Evolutionary conservation across 2,888 invertebrate species (phyloP).

Genomic region (Torymus tubicola): DNA sequence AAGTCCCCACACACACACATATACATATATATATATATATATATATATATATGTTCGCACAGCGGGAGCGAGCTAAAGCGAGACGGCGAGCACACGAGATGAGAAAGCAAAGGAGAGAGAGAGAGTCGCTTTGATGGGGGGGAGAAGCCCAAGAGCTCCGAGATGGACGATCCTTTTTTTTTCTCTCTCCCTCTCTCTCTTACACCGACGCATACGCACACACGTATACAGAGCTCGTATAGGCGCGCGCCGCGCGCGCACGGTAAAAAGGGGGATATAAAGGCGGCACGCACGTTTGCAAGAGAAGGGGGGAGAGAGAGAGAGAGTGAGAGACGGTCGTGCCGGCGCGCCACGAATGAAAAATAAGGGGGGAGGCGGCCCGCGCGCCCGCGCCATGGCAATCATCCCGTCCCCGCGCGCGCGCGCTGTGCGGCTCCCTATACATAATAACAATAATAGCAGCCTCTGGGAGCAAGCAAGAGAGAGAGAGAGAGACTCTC

Average conservation of each 20-base stretch:
- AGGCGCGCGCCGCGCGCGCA: constrained; percentile 1
- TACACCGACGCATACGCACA: background rate
- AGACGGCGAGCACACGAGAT: constrained; percentile 57
- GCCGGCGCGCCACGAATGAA: constrained; percentile 52
- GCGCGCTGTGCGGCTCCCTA: background rate
- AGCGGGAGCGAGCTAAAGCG: constrained; percentile 6
- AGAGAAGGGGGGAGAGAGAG: constrained; percentile 51
- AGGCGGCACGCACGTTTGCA: constrained; percentile 49
- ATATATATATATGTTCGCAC: constrained; percentile 1
- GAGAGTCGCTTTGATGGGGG: constrained; percentile 38
- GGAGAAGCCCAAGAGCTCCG: constrained; percentile 29
- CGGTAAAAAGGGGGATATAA: constrained; percentile 57
- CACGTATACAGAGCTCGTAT: background rate
- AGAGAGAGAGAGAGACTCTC: background rate
- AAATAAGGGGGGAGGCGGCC: constrained; percentile 56
- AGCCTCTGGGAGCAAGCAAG: constrained; percentile 20
- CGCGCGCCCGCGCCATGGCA: constrained; percentile 44
- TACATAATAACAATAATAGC: constrained; percentile 54
- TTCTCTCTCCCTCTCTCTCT: constrained; percentile 25
- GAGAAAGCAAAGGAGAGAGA: constrained; percentile 65
- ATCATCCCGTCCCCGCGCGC: constrained; percentile 45
- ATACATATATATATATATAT: background rate
- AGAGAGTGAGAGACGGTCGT: constrained; percentile 57
- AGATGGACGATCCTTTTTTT: constrained; percentile 52
- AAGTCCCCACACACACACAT: constrained; percentile 23